Evolutionary conservation across 2,888 invertebrate species (phyloP).

Genomic region (Alentia gelatinosa): DNA sequence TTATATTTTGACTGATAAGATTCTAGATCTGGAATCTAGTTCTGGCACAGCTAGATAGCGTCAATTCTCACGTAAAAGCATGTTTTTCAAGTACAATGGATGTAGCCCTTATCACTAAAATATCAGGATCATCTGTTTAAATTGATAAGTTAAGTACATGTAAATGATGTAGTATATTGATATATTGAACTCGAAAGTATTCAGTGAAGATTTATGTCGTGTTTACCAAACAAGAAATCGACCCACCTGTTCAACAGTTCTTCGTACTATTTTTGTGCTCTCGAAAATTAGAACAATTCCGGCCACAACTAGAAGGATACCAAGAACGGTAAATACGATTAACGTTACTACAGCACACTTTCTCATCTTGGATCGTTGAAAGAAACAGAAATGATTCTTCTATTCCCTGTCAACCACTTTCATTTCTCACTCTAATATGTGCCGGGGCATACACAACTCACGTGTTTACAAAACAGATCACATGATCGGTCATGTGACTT

Average conservation of each 20-base stretch:
- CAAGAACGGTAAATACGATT: neutral
- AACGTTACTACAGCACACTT: neutral
- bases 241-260: neutral
- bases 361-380: neutral
- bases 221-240: neutral
- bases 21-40: too few relatives aligned
- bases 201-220: neutral
- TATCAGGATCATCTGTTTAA: too few relatives aligned
- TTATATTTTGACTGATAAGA: too few relatives aligned
- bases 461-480: constrained; percentile 3
- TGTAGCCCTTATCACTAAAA: too few relatives aligned
- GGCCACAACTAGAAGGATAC: neutral
- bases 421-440: neutral
- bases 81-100: too few relatives aligned
- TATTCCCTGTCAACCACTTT: too few relatives aligned
- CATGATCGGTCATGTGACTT: constrained; percentile 31
- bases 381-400: too few relatives aligned
- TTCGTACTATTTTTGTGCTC: neutral
- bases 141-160: too few relatives aligned
- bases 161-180: neutral
- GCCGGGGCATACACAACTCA: neutral
- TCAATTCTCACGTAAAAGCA: too few relatives aligned
- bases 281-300: constrained; percentile 18
- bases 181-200: neutral
- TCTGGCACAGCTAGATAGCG: too few relatives aligned